Conservation (phyloP, 2,797 vertebrate genomes). For the Periophthalmus magnuspinnatus region DNA sequence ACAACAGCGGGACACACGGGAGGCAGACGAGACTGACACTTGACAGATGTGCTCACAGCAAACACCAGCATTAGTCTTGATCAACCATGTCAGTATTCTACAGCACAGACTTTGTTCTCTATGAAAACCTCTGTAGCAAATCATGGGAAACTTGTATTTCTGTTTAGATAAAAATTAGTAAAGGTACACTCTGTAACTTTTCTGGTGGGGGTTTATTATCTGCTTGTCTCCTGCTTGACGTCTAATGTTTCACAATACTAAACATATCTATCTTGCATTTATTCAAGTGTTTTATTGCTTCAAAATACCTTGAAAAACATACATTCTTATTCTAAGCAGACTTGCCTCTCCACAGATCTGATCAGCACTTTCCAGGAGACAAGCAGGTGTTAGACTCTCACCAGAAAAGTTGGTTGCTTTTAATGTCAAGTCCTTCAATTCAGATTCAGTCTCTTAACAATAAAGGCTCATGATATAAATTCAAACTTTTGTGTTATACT, state of each 20-base stretch:
- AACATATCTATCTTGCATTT: not conserved
- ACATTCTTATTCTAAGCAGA: not conserved
- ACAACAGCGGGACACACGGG: not conserved
- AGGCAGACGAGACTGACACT: constrained; percentile 1
- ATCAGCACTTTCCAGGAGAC: too few species aligned
- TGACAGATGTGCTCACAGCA: constrained; percentile 1
- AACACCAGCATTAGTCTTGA: not conserved
- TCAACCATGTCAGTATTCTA: not conserved
- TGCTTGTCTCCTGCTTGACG: too few species aligned
- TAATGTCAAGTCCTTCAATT: too few species aligned
- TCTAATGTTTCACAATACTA: not conserved
- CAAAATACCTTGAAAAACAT: not conserved
- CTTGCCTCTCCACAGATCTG: not conserved
- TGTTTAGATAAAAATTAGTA: too few species aligned
- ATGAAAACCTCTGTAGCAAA: not conserved
- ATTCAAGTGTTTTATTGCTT: too few species aligned
- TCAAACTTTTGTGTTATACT: not conserved
- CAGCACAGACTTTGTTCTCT: not conserved
- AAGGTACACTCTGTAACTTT: too few species aligned
- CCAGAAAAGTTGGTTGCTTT: too few species aligned
- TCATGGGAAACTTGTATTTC: not conserved
- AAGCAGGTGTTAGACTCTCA: too few species aligned
- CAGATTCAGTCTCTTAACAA: too few species aligned
- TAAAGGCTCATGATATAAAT: not conserved
- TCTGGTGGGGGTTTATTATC: too few species aligned